Base-by-base conservation (phyloP, 2,113 vertebrate species). In the Piaya cayana region DNA sequence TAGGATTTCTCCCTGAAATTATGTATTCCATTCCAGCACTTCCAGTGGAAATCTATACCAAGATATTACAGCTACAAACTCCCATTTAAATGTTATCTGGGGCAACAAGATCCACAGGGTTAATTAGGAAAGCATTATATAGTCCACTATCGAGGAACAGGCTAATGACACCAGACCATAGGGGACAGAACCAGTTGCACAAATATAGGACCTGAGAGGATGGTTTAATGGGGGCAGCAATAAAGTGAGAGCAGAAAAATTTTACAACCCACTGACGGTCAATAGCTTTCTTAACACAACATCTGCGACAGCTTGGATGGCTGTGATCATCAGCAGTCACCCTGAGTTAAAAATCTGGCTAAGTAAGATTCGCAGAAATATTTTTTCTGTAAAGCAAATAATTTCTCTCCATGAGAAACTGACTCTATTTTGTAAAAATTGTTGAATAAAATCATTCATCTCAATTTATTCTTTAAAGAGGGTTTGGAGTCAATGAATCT, bases 201-300 rank as follows among this genome's bases (percentile, higher is more conserved):
- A 95, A 95, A 97, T 95, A 97, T 90, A 9, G 95, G 92, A 70
- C 93, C 93, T 97, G 79, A 95, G 96, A 96, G 95, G 84, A 88
- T 94, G 84, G 23, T 94, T 96, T 95, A 96, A 96, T 95, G 88
- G 95, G 77, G 81, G 32, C 75, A 96, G 86, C 90, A 97, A 97
- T 97, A 97, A 97, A 97, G 59, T 82, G 82, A 87, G 82, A 94
- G 62, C 76, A 95, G 92, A 84, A 94, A 82, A 90, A 91, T 95
- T 96, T 96, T 93, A 96, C 92, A 95, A 86, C 86, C 90, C 93
- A 87, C 93, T 82, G 86, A 68, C 3, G 92, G 88, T 96, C 95
- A 96, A 97, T 95, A 95, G 76, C 72, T 95, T 96, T 64, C 76
- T 90, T 96, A 93, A 81, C 68, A 72, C 91, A 95, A 90, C 96